Evolutionary conservation across 2,797 vertebrate species (phyloP), one percentile per base, ranked within the genome.

Genomic region (Acanthopagrus latus): DNA sequence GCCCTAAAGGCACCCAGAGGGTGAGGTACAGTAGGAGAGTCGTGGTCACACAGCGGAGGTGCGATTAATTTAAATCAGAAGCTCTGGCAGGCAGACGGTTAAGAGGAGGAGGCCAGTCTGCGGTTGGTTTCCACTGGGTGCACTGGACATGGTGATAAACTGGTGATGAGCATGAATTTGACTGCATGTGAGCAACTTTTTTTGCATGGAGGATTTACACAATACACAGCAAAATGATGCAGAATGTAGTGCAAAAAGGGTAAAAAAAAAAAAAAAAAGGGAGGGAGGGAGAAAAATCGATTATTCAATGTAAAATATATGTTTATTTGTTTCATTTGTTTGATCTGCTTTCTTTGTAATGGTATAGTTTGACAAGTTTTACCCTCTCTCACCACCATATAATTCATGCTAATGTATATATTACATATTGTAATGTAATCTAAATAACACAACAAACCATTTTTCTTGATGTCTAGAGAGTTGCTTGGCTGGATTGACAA

Each of bases 11-110:
- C 78, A 72, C 67, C 80, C 69, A 60, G 76, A 66, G 81, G 72
- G 63, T 84, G 80, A 89, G 85, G 84, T 38, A 38, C 66, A 72
- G 84, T 38, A 23, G 75, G 41, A 76, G 69, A 70, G 78, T 38
- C 55, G 82, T 80, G 82, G 80, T 69, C 71, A 8, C 56, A 52
- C 38, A 44, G 44, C 48, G 70, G 58, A 69, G 62, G 67, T 27
- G 74, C 50, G 63, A 83, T 82, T 86, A 85, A 80, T 60, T 41
- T 44, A 68, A 55, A 67, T 66, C 64, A 54, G 79, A 51, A 64
- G 68, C 64, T 67, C 12, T 68, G 76, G 62, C 66, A 27, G 70
- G 64, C 41, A 23, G 69, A 71, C 71, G 27, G 77, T 46, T 65
- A 50, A 79, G 44, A 73, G 60, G 75, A 72, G 44, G 59, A 67